Evolutionary conservation across 2,113 vertebrate genomes (phyloP), one percentile per base, ranked within the genome.

Genomic region (Hippocampus comes): DNA sequence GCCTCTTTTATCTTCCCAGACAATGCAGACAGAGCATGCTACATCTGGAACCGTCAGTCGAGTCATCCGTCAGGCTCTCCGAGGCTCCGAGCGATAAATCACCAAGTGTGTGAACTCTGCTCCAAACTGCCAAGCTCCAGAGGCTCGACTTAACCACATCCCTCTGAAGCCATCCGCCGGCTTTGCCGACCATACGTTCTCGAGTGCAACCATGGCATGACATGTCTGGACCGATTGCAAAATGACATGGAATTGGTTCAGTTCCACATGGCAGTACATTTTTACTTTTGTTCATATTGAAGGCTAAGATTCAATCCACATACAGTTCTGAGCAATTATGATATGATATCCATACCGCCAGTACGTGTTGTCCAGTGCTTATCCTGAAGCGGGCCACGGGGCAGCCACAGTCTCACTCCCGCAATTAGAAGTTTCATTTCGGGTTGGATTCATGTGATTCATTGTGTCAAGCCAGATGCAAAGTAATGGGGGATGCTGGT

Each of bases 21-120:
- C 74, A 38, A 71, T 64, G 66, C 81, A 78, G 74, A 73, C 76
- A 77, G 78, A 76, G 75, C 55, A 38, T 67, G 49, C 66, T 75
- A 84, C 87, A 89, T 90, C 88, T 88, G 87, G 79, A 85, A 73
- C 74, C 57, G 72, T 82, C 77, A 46, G 67, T 81, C 81, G 61
- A 68, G 78, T 82, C 82, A 78, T 88, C 83, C 81, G 68, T 59
- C 2, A 76, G 59, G 68, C 70, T 82, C 72, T 83, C 78, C 73
- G 55, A 64, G 46, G 46, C 67, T 77, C 80, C 63, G 79, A 78
- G 79, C 70, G 64, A 67, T 89, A 88, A 87, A 89, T 88, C 81
- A 85, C 51, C n/a, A 38, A 79, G 72, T 79, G 63, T 78, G 80
- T 73, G 76, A 81, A 82, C 68, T 48, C 70, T 75, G 73, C 49